A percentile compares a stretch with the other conserved stretches of the same genome.
These are phyloP conservation scores for Aurelia aurita DNA, from an alignment of 30 jellyfish, hydroid and myxozoan species.

Conservation along the genomic window DNA sequence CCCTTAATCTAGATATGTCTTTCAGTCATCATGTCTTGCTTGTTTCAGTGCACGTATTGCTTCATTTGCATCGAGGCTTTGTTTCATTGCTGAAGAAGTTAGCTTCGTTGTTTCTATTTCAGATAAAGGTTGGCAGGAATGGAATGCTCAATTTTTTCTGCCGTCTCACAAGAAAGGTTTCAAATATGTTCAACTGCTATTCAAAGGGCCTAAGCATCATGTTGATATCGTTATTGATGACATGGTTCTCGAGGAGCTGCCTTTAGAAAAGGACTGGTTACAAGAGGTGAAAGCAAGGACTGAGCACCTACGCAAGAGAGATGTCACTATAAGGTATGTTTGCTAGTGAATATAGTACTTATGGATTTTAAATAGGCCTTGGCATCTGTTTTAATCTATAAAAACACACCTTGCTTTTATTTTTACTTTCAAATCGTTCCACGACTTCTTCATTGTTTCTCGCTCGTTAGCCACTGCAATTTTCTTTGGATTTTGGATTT, in stretches of 20 bases:
- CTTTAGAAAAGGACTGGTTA: slow-evolving; percentile 73
- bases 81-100: background rate
- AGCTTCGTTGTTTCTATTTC: background rate
- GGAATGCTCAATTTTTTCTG: slow-evolving; percentile 84
- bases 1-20: too few species aligned
- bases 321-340: slow-evolving; percentile 67
- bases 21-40: too few species aligned
- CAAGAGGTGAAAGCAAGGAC: slow-evolving; percentile 59
- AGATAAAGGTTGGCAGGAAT: slow-evolving; percentile 91
- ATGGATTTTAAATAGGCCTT: too few species aligned
- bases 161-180: slow-evolving; percentile 75
- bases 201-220: slow-evolving; percentile 81
- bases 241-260: slow-evolving; percentile 76
- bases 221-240: slow-evolving; percentile 82
- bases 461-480: too few species aligned
- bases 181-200: slow-evolving; percentile 72
- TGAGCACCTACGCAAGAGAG: slow-evolving; percentile 70
- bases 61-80: background rate
- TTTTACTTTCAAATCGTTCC: too few species aligned
- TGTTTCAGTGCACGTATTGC: too few species aligned
- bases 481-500: too few species aligned
- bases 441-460: too few species aligned
- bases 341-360: too few species aligned
- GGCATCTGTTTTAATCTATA: too few species aligned
- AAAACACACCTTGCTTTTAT: too few species aligned